Conservation (phyloP, 2,113 vertebrate species). For the Plecturocebus donacophilus region DNA sequence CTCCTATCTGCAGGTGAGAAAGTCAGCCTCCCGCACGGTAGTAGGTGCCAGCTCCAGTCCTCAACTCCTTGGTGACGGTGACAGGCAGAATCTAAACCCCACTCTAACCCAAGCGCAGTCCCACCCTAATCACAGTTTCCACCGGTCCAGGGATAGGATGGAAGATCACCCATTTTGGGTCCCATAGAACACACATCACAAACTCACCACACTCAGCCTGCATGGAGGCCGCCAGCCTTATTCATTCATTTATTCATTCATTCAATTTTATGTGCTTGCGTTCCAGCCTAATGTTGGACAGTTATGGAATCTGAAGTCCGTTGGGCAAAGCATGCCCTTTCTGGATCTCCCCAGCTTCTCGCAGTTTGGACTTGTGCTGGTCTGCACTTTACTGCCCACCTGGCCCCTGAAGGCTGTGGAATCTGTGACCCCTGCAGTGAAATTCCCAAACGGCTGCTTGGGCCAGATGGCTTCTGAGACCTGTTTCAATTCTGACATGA, state of each 20-base stretch:
- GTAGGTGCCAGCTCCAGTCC: not conserved
- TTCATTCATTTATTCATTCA: not conserved
- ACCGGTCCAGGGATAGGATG: not conserved
- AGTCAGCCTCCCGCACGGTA: not conserved
- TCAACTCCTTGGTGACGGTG: not conserved
- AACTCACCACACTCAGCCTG: accelerated
- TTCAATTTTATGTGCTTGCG: accelerated
- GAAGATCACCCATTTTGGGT: accelerated
- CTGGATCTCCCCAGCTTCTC: not conserved
- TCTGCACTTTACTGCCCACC: accelerated
- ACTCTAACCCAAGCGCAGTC: accelerated
- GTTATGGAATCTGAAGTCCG: accelerated
- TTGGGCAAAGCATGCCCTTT: not conserved
- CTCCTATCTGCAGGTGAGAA: not conserved
- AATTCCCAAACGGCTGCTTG: too few species aligned
- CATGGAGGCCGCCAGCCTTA: accelerated
- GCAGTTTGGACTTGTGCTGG: accelerated
- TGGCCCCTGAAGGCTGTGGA: not conserved
- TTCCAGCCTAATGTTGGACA: not conserved
- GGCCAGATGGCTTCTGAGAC: not conserved
- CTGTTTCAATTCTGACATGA: not conserved
- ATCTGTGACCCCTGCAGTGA: not conserved
- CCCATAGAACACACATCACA: accelerated
- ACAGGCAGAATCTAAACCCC: accelerated
- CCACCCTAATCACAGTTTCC: not conserved